phyloP scores from a whole-genome alignment of 2,113 vertebrate genomes.

The Dolichallabes microphthalmus region DNA sequence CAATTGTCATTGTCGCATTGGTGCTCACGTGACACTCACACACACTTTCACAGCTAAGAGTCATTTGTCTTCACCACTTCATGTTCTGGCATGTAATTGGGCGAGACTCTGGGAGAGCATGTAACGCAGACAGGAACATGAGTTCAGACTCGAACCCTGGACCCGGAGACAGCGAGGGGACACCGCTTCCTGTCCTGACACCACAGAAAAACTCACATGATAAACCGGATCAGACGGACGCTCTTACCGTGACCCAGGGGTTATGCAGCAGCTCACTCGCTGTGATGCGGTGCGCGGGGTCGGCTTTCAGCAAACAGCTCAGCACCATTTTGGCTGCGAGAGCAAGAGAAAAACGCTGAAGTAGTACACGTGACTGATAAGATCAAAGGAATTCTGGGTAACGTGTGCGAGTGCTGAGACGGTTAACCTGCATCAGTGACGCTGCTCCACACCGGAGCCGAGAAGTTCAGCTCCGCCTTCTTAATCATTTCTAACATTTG shows the following conservation, averaged over 20 bases:
- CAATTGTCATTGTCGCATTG: too few relatives aligned
- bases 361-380: too few relatives aligned
- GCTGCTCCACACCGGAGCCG: conserved; percentile 67
- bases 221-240: neutral
- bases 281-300: conserved; percentile 78
- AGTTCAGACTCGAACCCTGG: neutral
- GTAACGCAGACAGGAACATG: neutral
- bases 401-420: neutral
- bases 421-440: conserved; percentile 74
- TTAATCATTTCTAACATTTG: conserved; percentile 79
- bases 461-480: conserved; percentile 73
- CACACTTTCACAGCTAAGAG: neutral
- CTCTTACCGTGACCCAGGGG: conserved; percentile 76
- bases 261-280: conserved; percentile 76
- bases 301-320: conserved; percentile 74
- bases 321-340: conserved; percentile 75
- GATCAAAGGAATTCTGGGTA: neutral
- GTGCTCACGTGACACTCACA: neutral
- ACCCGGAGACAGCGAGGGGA: neutral
- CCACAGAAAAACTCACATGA: too few relatives aligned
- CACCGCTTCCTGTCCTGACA: neutral
- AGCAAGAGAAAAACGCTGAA: conserved; percentile 31
- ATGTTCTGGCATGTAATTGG: neutral
- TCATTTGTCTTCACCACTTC: neutral
- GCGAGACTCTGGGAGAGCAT: neutral